phyloP scores from a whole-genome alignment of 2,113 vertebrate species.

The Phylloscopus whistleri region DNA sequence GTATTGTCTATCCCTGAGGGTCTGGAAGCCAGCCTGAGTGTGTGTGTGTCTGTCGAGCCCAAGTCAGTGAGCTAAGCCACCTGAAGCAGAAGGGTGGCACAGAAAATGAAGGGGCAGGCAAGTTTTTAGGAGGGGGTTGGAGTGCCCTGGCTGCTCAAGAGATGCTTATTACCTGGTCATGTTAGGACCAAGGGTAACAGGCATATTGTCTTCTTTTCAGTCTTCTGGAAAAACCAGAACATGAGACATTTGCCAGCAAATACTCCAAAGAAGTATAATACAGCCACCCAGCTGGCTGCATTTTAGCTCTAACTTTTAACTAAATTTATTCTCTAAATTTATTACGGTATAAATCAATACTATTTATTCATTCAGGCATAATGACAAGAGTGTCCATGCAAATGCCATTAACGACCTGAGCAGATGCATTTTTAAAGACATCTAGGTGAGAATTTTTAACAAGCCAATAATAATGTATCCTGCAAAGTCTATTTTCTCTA shows the following conservation, averaged over 20 bases:
- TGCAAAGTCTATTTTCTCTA: not conserved
- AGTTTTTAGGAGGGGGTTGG: not conserved
- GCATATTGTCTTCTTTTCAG: not conserved
- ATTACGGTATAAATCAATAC: not conserved
- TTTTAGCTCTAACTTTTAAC: not conserved
- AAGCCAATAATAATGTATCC: not conserved
- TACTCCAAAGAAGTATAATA: not conserved
- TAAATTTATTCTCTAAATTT: not conserved
- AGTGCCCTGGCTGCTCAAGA: not conserved
- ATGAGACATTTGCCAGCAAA: not conserved
- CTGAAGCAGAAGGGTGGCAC: not conserved
- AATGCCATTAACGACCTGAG: not conserved
- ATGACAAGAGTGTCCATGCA: not conserved
- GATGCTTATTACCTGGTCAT: not conserved
- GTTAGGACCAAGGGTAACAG: not conserved
- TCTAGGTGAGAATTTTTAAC: not conserved
- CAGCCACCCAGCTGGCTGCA: not conserved
- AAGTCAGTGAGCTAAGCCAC: not conserved
- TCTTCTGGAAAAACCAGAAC: not conserved
- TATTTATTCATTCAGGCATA: not conserved
- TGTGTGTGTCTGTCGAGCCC: not conserved
- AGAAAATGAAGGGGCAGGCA: not conserved
- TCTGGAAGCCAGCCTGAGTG: not conserved
- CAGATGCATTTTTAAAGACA: not conserved
- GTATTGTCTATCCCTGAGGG: not conserved